Conservation (phyloP, 2,888 invertebrate species). For the Imbricaverruca yamaguchii region DNA sequence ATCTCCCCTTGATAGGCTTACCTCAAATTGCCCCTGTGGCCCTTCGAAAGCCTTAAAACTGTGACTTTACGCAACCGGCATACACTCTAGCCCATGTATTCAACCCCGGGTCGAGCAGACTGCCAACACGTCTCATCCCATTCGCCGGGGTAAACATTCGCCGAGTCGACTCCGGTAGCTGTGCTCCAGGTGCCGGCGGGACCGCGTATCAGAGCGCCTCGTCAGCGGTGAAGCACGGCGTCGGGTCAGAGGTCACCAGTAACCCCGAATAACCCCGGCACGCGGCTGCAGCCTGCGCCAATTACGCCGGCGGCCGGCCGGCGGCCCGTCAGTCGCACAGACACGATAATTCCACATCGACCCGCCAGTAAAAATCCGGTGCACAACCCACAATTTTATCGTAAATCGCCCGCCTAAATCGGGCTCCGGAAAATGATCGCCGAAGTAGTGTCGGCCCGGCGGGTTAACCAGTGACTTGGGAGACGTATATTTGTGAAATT, state of each 20-base stretch:
- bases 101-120: no score
- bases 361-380: background rate
- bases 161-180: no score
- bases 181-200: background rate
- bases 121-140: no score
- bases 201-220: background rate
- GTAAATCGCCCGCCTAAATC: background rate
- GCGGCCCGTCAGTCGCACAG: background rate
- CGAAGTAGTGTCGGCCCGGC: background rate
- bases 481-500: background rate
- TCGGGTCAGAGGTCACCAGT: background rate
- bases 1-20: no score
- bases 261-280: slow-evolving; percentile 10
- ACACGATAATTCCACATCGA: background rate
- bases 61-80: no score
- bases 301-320: background rate
- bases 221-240: background rate
- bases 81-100: no score
- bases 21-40: no score
- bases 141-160: no score
- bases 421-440: background rate
- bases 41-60: no score
- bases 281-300: background rate
- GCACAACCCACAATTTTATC: background rate
- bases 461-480: background rate